A percentile compares a stretch with the other conserved stretches of the same genome.
phyloP scores from a whole-genome alignment of 2,888 invertebrate species.

The Euphydryas editha region DNA sequence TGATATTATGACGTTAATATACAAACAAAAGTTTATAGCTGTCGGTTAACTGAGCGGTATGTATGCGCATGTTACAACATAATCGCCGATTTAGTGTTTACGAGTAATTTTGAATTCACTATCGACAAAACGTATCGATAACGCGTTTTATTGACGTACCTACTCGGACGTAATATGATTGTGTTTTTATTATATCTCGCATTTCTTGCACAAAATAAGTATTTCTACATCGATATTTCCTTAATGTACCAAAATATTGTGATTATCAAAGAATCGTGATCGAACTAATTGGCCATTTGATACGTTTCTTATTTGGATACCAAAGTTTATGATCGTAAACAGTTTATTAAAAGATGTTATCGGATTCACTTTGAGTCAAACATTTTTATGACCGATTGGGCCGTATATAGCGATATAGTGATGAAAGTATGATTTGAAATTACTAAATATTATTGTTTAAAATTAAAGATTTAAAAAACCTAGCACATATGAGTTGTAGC shows the following conservation, averaged over 20 bases:
- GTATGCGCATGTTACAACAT: constrained; percentile 23
- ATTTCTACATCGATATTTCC: neutral
- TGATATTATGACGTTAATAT: constrained; percentile 52
- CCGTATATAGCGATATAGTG: neutral
- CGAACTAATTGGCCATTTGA: neutral
- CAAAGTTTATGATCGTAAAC: neutral
- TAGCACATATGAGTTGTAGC: neutral
- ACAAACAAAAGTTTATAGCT: constrained; percentile 55
- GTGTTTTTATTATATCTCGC: neutral
- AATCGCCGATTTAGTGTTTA: constrained; percentile 37
- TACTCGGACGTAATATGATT: neutral
- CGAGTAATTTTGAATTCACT: constrained; percentile 1
- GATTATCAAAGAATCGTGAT: neutral
- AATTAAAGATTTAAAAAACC: neutral
- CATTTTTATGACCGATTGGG: neutral
- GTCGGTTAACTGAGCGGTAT: constrained; percentile 41
- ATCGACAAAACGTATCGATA: constrained; percentile 2
- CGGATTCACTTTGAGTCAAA: neutral
- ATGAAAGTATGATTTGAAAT: neutral
- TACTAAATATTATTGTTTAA: neutral
- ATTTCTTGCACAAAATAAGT: neutral
- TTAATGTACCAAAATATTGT: neutral
- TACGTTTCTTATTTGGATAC: constrained; percentile 1
- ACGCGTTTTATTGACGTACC: constrained; percentile 1
- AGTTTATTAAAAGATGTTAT: neutral